These are phyloP conservation scores for Aptenodytes patagonicus DNA, from an alignment of 2,113 vertebrate genomes.

Conservation along the genomic window DNA sequence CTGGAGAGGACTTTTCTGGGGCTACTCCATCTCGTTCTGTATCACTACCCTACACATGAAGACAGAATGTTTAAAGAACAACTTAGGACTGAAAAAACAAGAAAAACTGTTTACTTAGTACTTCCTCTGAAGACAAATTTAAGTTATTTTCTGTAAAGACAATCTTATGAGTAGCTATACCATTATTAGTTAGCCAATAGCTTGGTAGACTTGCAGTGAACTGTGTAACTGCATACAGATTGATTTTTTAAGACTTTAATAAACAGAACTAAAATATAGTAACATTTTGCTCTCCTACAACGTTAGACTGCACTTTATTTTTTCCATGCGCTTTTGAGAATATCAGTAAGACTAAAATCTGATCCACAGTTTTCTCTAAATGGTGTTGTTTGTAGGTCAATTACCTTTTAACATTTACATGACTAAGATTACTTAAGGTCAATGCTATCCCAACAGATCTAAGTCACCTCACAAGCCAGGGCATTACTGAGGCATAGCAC, in stretches of 20 bases:
- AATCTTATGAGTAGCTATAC: not conserved
- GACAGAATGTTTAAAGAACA: not conserved
- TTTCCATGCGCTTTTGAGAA: not conserved
- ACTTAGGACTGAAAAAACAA: not conserved
- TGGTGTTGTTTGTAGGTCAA: not conserved
- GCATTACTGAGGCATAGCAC: not conserved
- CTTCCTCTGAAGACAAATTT: not conserved
- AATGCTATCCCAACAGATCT: not conserved
- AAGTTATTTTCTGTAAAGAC: not conserved
- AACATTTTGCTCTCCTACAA: not conserved
- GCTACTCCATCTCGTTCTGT: constrained; percentile 79
- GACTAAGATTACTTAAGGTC: not conserved
- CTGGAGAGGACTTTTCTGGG: constrained; percentile 79
- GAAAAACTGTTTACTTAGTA: not conserved
- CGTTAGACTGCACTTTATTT: not conserved
- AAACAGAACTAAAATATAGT: not conserved
- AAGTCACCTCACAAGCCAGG: not conserved
- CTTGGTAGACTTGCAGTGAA: not conserved
- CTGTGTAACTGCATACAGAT: not conserved
- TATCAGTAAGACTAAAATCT: not conserved
- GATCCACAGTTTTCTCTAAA: not conserved
- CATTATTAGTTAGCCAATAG: not conserved
- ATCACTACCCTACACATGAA: constrained; percentile 82
- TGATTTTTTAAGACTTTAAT: not conserved
- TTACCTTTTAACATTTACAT: not conserved